Percentiles rank a stretch among this genome's conserved stretches.
phyloP scores from a whole-genome alignment of 2,888 invertebrate species.

The Himalopsyche kuldschensis region DNA sequence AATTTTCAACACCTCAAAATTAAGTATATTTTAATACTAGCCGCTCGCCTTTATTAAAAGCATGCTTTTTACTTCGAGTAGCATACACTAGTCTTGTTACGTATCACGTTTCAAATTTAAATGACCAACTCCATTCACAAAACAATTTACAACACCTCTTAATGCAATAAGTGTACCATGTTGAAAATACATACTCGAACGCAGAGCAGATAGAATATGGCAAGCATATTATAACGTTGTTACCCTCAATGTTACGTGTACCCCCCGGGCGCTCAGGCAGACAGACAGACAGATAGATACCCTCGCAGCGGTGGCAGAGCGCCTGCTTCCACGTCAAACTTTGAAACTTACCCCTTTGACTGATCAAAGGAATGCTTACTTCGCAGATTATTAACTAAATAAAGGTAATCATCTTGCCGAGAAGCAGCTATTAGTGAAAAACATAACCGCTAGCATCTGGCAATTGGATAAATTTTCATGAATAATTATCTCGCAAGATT shows the following conservation, averaged over 20 bases:
- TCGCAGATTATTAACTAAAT: slow-evolving; percentile 15
- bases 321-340: not conserved
- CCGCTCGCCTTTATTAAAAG: too few species aligned
- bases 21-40: too few species aligned
- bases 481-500: not conserved
- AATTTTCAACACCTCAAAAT: too few species aligned
- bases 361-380: not conserved
- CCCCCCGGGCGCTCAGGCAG: not conserved
- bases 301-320: not conserved
- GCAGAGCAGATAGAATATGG: not conserved
- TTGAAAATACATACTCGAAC: not conserved
- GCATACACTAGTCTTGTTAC: too few species aligned
- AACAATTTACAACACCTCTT: not conserved
- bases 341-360: not conserved
- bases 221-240: not conserved
- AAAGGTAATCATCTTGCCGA: slow-evolving; percentile 10
- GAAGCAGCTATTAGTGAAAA: not conserved
- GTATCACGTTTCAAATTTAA: too few species aligned
- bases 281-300: not conserved
- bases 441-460: not conserved
- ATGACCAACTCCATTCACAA: not conserved
- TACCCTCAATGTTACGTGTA: not conserved
- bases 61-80: too few species aligned
- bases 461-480: not conserved
- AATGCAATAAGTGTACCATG: not conserved